Conservation (phyloP, 1,140 invertebrate genomes). For the Cotesia glomerata region DNA sequence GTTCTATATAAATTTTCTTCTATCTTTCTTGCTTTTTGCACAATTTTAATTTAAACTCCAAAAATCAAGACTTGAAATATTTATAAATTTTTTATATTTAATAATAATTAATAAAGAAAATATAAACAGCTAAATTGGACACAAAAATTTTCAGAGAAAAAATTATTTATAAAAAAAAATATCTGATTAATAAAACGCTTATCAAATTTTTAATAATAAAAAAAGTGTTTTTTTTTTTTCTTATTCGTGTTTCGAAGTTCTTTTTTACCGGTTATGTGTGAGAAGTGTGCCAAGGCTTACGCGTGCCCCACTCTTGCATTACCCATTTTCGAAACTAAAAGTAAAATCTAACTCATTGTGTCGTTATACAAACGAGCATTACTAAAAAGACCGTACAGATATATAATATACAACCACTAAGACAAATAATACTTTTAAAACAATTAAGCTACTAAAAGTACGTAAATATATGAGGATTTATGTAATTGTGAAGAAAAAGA, state of each 20-base stretch:
- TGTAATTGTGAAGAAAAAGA: no score
- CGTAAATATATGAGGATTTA: not conserved
- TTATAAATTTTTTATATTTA: no score
- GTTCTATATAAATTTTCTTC: no score
- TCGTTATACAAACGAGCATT: constrained; percentile 29
- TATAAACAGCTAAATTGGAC: no score
- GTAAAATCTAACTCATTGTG: constrained; percentile 64
- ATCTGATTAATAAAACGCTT: no score
- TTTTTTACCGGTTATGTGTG: constrained; percentile 39
- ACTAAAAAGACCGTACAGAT: not conserved
- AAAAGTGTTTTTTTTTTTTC: constrained; percentile 11
- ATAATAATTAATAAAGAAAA: no score
- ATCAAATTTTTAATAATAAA: not conserved
- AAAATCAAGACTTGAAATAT: no score
- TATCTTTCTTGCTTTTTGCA: no score
- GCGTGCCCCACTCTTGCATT: constrained; percentile 54
- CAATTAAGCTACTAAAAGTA: constrained; percentile 35
- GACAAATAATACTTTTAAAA: not conserved
- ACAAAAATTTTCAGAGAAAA: no score
- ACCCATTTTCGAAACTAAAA: constrained; percentile 64
- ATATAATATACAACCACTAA: not conserved
- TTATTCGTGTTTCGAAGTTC: constrained; percentile 20
- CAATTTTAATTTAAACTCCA: no score
- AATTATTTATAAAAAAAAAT: no score
- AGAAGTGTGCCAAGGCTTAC: constrained; percentile 62